These are phyloP conservation scores for Phataginus tricuspis DNA, from an alignment of 2,797 vertebrate genomes.

Conservation along the genomic window DNA sequence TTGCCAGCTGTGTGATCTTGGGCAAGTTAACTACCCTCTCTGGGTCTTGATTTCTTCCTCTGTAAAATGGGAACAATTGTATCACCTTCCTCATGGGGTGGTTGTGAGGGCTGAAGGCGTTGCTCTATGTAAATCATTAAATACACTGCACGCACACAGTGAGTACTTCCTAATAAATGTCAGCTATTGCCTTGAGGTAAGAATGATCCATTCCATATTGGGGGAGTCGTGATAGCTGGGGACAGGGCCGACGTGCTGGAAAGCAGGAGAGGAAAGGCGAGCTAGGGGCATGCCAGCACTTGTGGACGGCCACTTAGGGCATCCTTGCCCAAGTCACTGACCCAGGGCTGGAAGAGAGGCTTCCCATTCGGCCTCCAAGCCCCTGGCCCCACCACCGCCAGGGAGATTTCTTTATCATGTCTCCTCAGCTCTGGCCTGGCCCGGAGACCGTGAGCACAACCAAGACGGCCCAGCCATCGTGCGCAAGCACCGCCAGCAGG, in stretches of 20 bases:
- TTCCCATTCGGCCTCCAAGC: neutral
- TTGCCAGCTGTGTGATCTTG: neutral
- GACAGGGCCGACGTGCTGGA: too few relatives aligned
- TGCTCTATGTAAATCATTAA: neutral
- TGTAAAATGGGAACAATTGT: neutral
- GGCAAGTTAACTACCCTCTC: neutral
- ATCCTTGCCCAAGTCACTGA: neutral
- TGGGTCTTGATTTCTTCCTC: neutral
- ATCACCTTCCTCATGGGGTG: neutral
- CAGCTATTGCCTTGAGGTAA: neutral
- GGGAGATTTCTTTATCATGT: neutral
- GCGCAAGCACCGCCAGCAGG: neutral
- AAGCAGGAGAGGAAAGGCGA: neutral
- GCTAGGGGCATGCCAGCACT: neutral
- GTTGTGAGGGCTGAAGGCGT: neutral
- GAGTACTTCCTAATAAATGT: neutral
- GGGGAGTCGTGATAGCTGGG: neutral
- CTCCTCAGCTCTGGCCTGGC: neutral
- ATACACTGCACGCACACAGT: too few relatives aligned
- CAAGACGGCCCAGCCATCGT: neutral
- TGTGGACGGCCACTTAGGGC: neutral
- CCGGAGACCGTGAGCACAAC: neutral
- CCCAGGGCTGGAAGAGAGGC: neutral
- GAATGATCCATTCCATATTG: neutral
- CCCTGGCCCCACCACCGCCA: neutral